phyloP scores from a whole-genome alignment of 2,113 vertebrate genomes.

The Rhea americana region DNA sequence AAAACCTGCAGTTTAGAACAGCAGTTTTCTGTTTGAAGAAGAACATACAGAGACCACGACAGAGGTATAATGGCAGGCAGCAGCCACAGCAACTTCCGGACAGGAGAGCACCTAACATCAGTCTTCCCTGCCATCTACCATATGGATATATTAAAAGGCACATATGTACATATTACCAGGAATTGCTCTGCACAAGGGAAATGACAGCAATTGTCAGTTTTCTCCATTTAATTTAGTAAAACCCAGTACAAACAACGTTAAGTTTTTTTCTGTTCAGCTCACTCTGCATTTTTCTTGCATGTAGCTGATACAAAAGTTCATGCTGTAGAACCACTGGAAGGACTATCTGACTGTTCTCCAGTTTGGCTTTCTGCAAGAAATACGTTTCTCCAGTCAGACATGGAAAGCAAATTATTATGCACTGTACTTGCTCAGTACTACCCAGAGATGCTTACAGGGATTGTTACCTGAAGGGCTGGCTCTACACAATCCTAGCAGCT shows the following conservation, averaged over 20 bases:
- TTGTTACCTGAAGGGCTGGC: accelerated
- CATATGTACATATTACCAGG: accelerated
- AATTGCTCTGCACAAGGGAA: neutral
- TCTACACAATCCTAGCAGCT: no score
- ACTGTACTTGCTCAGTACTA: accelerated
- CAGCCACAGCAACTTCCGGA: accelerated
- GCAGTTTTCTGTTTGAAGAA: neutral
- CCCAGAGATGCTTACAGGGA: neutral
- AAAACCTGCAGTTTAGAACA: neutral
- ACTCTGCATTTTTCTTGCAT: neutral
- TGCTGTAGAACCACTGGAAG: neutral
- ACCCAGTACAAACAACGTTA: neutral
- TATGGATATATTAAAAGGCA: accelerated
- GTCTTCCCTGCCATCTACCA: no score
- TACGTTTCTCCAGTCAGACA: neutral
- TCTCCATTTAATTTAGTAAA: neutral
- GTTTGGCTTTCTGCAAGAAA: neutral
- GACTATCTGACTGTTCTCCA: neutral
- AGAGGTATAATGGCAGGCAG: accelerated
- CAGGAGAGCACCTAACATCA: neutral
- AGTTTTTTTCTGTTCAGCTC: neutral
- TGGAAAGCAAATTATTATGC: neutral
- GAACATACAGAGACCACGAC: neutral
- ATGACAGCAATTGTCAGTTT: accelerated
- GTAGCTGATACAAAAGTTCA: neutral